These are phyloP conservation scores for Poecilia gillii DNA, from an alignment of 2,797 vertebrate genomes.

Conservation along the genomic window DNA sequence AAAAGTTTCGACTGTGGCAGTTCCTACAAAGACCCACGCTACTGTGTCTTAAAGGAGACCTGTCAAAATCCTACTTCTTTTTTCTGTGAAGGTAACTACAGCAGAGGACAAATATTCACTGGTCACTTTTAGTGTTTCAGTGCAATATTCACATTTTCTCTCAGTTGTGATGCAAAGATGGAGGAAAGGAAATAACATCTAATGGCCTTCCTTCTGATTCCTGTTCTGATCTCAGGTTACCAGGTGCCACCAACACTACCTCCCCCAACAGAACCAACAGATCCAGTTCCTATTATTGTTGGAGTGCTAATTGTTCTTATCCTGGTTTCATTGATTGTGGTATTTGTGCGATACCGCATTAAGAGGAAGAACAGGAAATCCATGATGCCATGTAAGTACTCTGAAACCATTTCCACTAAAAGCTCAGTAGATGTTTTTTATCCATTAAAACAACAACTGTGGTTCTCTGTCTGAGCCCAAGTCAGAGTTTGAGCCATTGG, in stretches of 20 bases:
- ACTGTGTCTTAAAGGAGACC: fast-evolving
- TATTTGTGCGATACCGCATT: slow-evolving; percentile 25
- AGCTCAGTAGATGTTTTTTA: not conserved
- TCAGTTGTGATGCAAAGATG: not conserved
- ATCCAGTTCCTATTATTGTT: slow-evolving; percentile 10
- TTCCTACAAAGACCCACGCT: not conserved
- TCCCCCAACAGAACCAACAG: fast-evolving
- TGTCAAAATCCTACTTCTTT: fast-evolving
- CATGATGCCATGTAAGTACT: slow-evolving; percentile 37
- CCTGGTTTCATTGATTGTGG: slow-evolving; percentile 30
- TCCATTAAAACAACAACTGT: not conserved
- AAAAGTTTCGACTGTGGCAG: not conserved
- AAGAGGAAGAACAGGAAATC: slow-evolving; percentile 15
- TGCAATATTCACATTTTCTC: not conserved
- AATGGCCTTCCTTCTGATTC: not conserved
- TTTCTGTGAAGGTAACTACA: slow-evolving; percentile 34
- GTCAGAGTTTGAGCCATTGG: not conserved
- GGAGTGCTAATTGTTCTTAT: slow-evolving; percentile 35
- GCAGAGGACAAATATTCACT: not conserved
- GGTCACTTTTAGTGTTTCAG: not conserved
- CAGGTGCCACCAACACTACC: fast-evolving
- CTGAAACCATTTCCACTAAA: not conserved
- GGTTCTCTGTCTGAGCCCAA: not conserved
- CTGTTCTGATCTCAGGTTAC: slow-evolving; percentile 42
- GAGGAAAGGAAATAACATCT: not conserved